These are phyloP conservation scores for Oikopleura albicans DNA, from an alignment of 23 tunicate species.

Conservation along the genomic window DNA sequence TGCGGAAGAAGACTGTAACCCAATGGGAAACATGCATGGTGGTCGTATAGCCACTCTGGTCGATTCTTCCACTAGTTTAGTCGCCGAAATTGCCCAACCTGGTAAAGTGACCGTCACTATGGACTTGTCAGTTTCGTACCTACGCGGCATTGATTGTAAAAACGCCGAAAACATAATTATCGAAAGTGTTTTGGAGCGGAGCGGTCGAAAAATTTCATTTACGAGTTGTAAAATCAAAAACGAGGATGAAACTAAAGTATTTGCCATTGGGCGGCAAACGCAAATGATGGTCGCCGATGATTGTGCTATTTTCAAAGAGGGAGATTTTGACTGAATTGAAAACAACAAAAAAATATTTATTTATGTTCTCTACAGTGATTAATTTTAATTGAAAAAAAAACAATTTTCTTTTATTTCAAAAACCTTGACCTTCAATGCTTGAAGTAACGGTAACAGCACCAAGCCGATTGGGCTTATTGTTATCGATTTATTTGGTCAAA, in stretches of 20 bases:
- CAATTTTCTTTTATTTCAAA: too few relatives aligned
- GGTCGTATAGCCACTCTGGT: not conserved
- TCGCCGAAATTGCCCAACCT: not conserved
- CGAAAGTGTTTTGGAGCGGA: not conserved
- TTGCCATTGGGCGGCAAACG: not conserved
- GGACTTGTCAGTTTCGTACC: not conserved
- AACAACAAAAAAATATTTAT: too few relatives aligned
- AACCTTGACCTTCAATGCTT: too few relatives aligned
- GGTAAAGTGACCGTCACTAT: not conserved
- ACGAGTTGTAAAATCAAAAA: not conserved
- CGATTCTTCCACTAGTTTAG: not conserved
- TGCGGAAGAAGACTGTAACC: not conserved
- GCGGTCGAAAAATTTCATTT: not conserved
- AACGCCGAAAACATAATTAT: not conserved
- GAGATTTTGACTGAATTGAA: too few relatives aligned
- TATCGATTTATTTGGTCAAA: too few relatives aligned
- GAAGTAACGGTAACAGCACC: too few relatives aligned
- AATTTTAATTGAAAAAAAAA: too few relatives aligned
- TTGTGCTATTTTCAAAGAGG: too few relatives aligned
- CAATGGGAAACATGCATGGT: not conserved
- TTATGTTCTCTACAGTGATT: too few relatives aligned
- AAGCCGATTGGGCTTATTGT: too few relatives aligned
- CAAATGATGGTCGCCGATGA: too few relatives aligned
- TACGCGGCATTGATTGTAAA: not conserved
- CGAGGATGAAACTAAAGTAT: not conserved